Evolutionary conservation across 1,140 invertebrate species (phyloP), one percentile per base, ranked within the genome.

Genomic region (Bombus balteatus): DNA sequence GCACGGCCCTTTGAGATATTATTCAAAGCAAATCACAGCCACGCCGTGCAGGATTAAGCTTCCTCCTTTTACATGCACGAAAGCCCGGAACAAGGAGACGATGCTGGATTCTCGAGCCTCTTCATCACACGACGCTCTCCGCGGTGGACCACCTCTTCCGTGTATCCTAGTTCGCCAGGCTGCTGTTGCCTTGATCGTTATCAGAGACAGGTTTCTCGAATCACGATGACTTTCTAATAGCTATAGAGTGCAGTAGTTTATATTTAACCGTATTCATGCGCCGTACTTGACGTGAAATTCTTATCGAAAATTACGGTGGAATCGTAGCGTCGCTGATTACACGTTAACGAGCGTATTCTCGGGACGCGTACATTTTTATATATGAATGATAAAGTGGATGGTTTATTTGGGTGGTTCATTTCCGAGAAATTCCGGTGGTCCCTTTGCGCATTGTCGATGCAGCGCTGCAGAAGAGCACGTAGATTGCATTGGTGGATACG

Each of bases 21-120:
- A 94, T 94, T 94, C 93, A 94, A 94, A 93, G 93, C 93, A 92
- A 94, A 94, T 94, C 93, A 94, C 89, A 92, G 90, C 84, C 85
- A 89, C 87, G 85, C 78, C 88, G 89, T 83, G 86, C 59, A 78
- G 89, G 87, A 93, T 93, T 93, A 93, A 93, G 92, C 92, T 92
- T 91, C 92, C 91, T 92, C 92, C 91, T 91, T 92, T 89, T 92
- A 93, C 91, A 92, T 91, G 92, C 91, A 89, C 88, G 88, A 89
- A 87, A 92, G 88, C 83, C 82, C 28, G 68, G 89, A 82, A 88
- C 88, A 90, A 83, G 89, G 86, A 90, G 88, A 90, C 85, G 86
- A 85, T 87, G 85, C 78, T 62, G 70, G 70, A 72, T 65, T 37
- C 82, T 43, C 53, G 57, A 59, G 68, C 74, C 86, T 87, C 86